Evolutionary conservation across 2,113 vertebrate species (phyloP).

Genomic region (Dromiciops gliroides): DNA sequence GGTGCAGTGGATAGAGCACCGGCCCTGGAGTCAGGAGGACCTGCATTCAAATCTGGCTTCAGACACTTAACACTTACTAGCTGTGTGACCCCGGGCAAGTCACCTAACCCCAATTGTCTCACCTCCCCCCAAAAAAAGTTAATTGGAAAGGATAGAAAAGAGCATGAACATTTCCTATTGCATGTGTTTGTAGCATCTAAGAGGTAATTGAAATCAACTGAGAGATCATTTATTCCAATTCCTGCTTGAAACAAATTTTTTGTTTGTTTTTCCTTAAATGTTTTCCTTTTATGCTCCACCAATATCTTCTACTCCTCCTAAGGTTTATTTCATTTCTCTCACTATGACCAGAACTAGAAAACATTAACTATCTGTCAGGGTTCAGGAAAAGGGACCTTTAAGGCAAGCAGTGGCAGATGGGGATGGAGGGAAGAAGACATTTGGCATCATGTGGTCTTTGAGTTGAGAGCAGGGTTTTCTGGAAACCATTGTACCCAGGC

Average conservation of each 20-base stretch:
- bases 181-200: neutral
- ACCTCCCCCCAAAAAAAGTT: too few relatives aligned
- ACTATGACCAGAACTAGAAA: neutral
- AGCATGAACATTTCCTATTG: neutral
- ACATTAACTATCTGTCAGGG: neutral
- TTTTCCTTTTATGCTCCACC: neutral
- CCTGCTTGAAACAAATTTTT: neutral
- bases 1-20: too few relatives aligned
- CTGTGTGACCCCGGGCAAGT: too few relatives aligned
- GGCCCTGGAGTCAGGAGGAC: too few relatives aligned
- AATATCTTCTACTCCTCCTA: neutral
- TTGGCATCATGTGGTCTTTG: neutral
- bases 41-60: too few relatives aligned
- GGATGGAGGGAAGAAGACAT: neutral
- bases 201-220: neutral
- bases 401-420: neutral
- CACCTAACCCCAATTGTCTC: too few relatives aligned
- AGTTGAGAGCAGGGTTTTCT: neutral
- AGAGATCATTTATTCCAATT: too few relatives aligned
- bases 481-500: neutral
- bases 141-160: neutral
- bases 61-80: too few relatives aligned
- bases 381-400: neutral
- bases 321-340: neutral
- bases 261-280: neutral